Percentiles rank a stretch among this genome's conserved stretches.
phyloP scores from a whole-genome alignment of 1,140 invertebrate species.

The Episyrphus balteatus region DNA sequence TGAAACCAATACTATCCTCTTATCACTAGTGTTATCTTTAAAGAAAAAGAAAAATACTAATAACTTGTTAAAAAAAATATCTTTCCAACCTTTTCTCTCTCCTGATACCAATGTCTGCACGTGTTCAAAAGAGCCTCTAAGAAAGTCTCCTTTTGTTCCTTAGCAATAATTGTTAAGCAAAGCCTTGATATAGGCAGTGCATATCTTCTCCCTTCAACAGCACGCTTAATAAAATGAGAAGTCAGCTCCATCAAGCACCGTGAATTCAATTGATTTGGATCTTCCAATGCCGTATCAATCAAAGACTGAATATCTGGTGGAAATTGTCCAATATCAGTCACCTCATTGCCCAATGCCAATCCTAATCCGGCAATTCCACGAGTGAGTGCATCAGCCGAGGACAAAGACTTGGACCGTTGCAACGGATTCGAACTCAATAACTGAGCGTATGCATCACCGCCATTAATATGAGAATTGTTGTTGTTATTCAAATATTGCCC shows the following conservation, averaged over 20 bases:
- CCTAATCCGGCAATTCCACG: slow-evolving; percentile 48
- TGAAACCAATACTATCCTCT: too few species aligned
- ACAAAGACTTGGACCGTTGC: slow-evolving; percentile 70
- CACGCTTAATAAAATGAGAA: slow-evolving; percentile 63
- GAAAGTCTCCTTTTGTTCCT: slow-evolving; percentile 76
- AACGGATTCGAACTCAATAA: slow-evolving; percentile 23
- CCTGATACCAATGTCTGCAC: slow-evolving; percentile 82
- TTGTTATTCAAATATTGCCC: slow-evolving; percentile 22
- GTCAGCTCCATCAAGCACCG: slow-evolving; percentile 75
- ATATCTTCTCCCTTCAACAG: slow-evolving; percentile 65
- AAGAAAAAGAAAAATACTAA: too few species aligned
- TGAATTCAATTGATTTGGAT: slow-evolving; percentile 67
- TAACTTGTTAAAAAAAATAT: too few species aligned
- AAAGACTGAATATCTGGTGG: slow-evolving; percentile 56
- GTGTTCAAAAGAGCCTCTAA: slow-evolving; percentile 77
- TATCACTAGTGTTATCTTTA: too few species aligned
- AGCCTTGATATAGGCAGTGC: slow-evolving; percentile 68
- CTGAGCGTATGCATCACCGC: slow-evolving; percentile 5
- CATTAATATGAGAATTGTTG: slow-evolving; percentile 11
- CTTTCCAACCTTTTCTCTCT: slow-evolving; percentile 56
- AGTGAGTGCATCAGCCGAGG: slow-evolving; percentile 54
- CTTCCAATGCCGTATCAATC: slow-evolving; percentile 60
- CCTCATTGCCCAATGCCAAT: slow-evolving; percentile 46
- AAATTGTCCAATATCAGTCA: slow-evolving; percentile 62
- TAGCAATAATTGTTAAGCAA: slow-evolving; percentile 74